Evolutionary conservation across 2,888 invertebrate species (phyloP).

Genomic region (Silvanus unidentatus): DNA sequence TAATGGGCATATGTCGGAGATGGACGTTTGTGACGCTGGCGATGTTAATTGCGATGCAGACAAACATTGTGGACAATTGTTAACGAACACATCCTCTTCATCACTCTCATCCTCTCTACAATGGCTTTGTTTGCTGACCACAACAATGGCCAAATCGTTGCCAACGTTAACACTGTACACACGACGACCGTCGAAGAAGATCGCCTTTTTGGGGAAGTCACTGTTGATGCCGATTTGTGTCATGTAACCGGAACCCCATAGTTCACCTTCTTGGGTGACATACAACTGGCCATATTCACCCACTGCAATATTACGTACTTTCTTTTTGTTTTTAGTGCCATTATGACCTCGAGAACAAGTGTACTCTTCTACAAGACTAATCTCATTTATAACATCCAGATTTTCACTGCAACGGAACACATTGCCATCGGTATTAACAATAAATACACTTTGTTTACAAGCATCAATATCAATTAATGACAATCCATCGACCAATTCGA

Average conservation of each 20-base stretch:
- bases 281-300: constrained; percentile 59
- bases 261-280: constrained; percentile 60
- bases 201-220: constrained; percentile 56
- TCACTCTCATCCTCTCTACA: constrained; percentile 52
- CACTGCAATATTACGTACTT: constrained; percentile 57
- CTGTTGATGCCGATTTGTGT: constrained; percentile 60
- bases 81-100: constrained; percentile 58
- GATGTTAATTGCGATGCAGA: constrained; percentile 53
- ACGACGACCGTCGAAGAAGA: constrained; percentile 62
- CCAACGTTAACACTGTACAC: constrained; percentile 70
- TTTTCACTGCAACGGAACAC: constrained; percentile 53
- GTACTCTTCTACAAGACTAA: constrained; percentile 58
- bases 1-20: constrained; percentile 60
- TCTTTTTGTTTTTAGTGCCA: constrained; percentile 54
- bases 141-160: constrained; percentile 67
- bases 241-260: constrained; percentile 66
- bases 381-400: constrained; percentile 55
- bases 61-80: constrained; percentile 61
- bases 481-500: constrained; percentile 49
- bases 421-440: constrained; percentile 57
- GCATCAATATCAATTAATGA: constrained; percentile 59
- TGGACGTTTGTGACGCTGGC: constrained; percentile 55
- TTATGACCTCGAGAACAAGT: constrained; percentile 62
- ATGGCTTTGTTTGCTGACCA: constrained; percentile 55
- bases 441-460: constrained; percentile 54